Evolutionary conservation across 2,888 invertebrate species (phyloP), one percentile per base, ranked within the genome.

Genomic region (Ichneumoninae sp.): DNA sequence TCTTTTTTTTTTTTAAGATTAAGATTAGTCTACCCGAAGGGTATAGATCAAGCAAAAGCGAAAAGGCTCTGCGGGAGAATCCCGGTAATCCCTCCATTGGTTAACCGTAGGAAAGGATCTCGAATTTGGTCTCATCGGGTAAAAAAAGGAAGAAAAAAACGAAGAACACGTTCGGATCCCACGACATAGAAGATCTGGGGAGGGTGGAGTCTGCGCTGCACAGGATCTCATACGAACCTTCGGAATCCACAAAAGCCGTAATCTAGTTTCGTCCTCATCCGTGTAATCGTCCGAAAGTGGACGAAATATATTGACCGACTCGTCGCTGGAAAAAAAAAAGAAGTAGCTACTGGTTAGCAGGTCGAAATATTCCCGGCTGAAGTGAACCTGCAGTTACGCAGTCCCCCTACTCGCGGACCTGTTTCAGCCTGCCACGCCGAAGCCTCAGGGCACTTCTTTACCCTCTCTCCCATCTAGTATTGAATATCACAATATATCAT

Each of bases 401-500:
- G 10, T 19, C 52, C 16, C 80, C 54, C 26, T 26, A 57, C 76
- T 66, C 40, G 8, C 47, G 70, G 65, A 81, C 78, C 81, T 57
- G 78, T 57, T 66, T 70, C 52, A 57, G 65, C 60, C 60, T 74
- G 26, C 16, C 75, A 79, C 75, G 66, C 68, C 47, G 40, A 33
- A 66, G 76, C 70, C 83, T 77, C 74, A 74, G 83, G 44, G 77
- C 87, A 85, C 87, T 86, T 87, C 83, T 86, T 87, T 83, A 83
- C 50, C 71, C 76, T 50, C 78, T 73, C 52, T 63, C n/a, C n/a
- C 30, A 85, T 85, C 87, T 89, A 87, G 85, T 91, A 88, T 89
- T 88, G 85, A 89, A 88, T 88, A 89, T 89, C 89, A 84, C 85
- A 88, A 89, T 91, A 88, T 89, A 89, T 91, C 88, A 89, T 90